Evolutionary conservation across 2,888 invertebrate genomes (phyloP).

Genomic region (Euzetes globulus): DNA sequence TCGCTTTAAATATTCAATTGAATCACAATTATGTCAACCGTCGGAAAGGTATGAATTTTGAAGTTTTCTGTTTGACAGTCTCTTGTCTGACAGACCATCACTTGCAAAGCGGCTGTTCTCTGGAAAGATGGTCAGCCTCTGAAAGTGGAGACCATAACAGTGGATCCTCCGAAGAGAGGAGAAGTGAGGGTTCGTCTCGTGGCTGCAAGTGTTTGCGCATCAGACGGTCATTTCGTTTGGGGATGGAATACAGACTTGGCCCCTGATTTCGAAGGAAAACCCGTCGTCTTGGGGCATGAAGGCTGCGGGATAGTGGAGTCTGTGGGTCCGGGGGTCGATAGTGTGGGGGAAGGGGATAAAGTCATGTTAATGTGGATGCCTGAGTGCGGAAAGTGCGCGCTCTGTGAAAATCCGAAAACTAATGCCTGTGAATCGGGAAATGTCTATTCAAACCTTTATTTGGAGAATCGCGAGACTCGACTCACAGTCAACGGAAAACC

Average conservation of each 20-base stretch:
- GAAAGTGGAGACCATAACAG: neutral
- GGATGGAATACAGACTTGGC: neutral
- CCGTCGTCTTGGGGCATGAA: constrained; percentile 29
- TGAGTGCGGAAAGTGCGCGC: constrained; percentile 52
- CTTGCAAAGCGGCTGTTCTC: constrained; percentile 29
- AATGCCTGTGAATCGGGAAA: constrained; percentile 48
- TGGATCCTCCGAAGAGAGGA: constrained; percentile 7
- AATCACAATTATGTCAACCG: no score
- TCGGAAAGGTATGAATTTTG: no score
- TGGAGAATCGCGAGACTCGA: neutral
- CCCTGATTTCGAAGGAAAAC: neutral
- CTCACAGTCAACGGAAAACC: neutral
- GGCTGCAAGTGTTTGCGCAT: constrained; percentile 30
- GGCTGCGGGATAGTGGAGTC: constrained; percentile 28
- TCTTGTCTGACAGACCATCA: no score
- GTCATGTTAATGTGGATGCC: constrained; percentile 53
- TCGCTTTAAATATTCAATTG: no score
- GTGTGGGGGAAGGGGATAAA: constrained; percentile 47
- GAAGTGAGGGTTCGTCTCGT: constrained; percentile 25
- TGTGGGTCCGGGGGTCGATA: neutral
- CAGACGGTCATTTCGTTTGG: constrained; percentile 27
- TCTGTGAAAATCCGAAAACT: constrained; percentile 52
- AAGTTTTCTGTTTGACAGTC: no score
- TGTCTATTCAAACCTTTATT: neutral
- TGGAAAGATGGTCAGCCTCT: constrained; percentile 11